Percentiles rank a stretch among this genome's conserved stretches.
Conservation (phyloP, 2,797 vertebrate species). For the Todus mexicanus region DNA sequence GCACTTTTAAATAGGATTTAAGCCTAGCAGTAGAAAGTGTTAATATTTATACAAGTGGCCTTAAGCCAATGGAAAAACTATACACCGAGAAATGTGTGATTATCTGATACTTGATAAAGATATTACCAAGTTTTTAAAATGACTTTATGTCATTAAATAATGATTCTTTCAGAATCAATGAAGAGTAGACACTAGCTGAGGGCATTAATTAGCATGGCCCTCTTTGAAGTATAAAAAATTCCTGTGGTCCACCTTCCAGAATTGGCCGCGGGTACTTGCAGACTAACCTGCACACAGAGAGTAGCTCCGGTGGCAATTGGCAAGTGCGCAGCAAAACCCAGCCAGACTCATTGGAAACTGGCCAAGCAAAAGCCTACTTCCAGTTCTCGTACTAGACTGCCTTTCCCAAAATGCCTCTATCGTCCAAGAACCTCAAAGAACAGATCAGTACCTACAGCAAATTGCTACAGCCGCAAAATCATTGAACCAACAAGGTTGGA, state of each 20-base stretch:
- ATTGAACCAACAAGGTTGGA: no score
- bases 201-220: not conserved
- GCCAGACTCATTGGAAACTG: not conserved
- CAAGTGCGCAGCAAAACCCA: not conserved
- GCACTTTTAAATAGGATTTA: constrained; percentile 34
- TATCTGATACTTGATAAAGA: constrained; percentile 42
- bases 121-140: constrained; percentile 21
- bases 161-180: constrained; percentile 22
- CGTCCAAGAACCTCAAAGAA: not conserved
- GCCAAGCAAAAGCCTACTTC: not conserved
- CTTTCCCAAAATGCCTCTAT: not conserved
- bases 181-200: not conserved
- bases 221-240: not conserved
- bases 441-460: not conserved
- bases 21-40: not conserved
- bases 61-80: constrained; percentile 25
- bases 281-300: not conserved
- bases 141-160: not conserved
- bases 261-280: not conserved
- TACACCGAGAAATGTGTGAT: not conserved
- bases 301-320: not conserved
- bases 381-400: not conserved
- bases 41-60: constrained; percentile 43
- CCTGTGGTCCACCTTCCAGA: not conserved
- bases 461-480: not conserved